phyloP scores from a whole-genome alignment of 2,888 invertebrate genomes.

The Drosophila ustulata region DNA sequence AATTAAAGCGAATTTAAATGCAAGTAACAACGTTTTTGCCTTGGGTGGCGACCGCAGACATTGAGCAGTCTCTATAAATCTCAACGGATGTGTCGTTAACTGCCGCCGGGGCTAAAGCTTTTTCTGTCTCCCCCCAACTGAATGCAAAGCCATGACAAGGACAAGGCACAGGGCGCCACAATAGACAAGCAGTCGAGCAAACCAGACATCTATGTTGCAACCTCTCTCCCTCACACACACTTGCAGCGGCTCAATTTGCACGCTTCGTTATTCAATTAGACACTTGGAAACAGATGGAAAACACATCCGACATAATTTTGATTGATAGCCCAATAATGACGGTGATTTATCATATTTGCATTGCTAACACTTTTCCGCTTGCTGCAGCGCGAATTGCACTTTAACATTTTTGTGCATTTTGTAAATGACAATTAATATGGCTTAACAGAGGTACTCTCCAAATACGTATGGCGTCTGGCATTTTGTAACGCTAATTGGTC shows the following conservation, averaged over 20 bases:
- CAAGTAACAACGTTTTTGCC: conserved; percentile 35
- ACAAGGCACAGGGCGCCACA: conserved; percentile 41
- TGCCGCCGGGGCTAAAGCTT: conserved; percentile 65
- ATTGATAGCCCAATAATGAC: conserved; percentile 84
- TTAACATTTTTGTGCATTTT: conserved; percentile 29
- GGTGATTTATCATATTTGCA: conserved; percentile 84
- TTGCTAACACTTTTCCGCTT: conserved; percentile 52
- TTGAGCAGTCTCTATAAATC: conserved; percentile 70
- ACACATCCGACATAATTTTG: conserved; percentile 80
- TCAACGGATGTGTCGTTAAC: conserved; percentile 77
- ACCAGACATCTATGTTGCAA: background rate
- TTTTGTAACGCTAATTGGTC: conserved; percentile 63
- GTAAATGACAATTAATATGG: conserved; percentile 18
- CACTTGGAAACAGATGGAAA: conserved; percentile 53
- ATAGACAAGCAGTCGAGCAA: conserved; percentile 15
- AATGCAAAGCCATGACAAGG: conserved; percentile 30
- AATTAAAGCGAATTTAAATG: conserved; percentile 63
- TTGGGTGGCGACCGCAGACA: conserved; percentile 62
- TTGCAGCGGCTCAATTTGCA: conserved; percentile 70
- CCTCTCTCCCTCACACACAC: conserved; percentile 1
- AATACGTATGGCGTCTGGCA: background rate
- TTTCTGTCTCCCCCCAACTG: conserved; percentile 12
- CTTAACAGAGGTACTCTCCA: background rate
- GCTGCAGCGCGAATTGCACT: conserved; percentile 36
- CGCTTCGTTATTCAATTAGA: conserved; percentile 83